Evolutionary conservation across 1,140 invertebrate species (phyloP).

Genomic region (Halesus radiatus): DNA sequence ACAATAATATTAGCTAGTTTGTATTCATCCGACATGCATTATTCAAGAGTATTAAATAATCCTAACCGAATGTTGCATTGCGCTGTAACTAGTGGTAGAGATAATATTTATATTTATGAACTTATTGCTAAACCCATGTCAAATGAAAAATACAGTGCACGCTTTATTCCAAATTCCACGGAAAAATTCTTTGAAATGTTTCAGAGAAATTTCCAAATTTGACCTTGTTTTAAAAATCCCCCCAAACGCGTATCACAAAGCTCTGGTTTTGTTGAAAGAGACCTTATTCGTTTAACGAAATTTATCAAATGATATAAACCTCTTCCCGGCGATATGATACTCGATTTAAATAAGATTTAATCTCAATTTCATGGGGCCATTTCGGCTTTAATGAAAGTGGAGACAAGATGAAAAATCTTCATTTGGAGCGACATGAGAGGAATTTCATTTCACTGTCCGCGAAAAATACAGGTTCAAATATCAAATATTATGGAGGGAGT

Average conservation of each 20-base stretch:
- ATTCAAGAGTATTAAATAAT: too few species aligned
- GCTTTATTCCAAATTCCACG: conserved; percentile 22
- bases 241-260: conserved; percentile 1
- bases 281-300: conserved; percentile 19
- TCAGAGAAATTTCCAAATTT: neutral
- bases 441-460: too few species aligned
- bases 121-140: neutral
- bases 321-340: conserved; percentile 18
- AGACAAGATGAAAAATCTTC: conserved; percentile 1
- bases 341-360: conserved; percentile 20
- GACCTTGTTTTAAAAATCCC: conserved; percentile 7
- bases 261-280: neutral
- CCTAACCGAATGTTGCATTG: too few species aligned
- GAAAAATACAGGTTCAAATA: neutral
- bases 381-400: conserved; percentile 7
- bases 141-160: conserved; percentile 15
- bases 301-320: conserved; percentile 7
- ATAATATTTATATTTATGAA: neutral
- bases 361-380: conserved; percentile 16
- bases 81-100: too few species aligned
- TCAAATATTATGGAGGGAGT: too few species aligned
- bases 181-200: conserved; percentile 3
- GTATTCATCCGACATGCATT: too few species aligned
- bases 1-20: too few species aligned
- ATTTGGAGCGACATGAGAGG: neutral